Base-by-base conservation (phyloP, 1,140 invertebrate genomes). In the Pseudomyrmex concolor region DNA sequence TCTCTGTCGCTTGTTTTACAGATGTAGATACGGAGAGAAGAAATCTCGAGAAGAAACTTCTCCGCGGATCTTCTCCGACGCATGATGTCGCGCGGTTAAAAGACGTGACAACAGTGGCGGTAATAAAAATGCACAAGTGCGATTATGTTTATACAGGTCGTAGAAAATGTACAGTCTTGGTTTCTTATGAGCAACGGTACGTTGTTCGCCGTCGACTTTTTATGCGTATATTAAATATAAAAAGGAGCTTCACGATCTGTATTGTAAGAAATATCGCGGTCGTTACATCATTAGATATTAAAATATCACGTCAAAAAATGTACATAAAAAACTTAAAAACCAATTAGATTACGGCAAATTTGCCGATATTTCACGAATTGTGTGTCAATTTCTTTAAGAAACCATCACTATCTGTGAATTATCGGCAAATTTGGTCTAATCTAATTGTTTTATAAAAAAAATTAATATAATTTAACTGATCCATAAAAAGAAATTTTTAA, bases 81-180 rank as follows among this genome's bases (percentile, higher is more conserved):
- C 76, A 4, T 17, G 54, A 51, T 43, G 67, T 60, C 66, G 66
- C 55, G 43, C 66, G 76, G 57, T 80, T 80, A 70, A 80, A 19
- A 48, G 45, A 34, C 54, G 64, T 60, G 57, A 50, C 76, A 78
- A 80, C 66, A 80, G 66, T 77, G 73, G 73, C 64, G 22, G 70
- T n/a, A 22, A 22, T 22, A 43, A 50, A 59, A 60, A 55, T 70
- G 55, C 66, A 80, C 17, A 59, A 17, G 34, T 50, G 55, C 19
- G 19, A 68, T 78, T 77, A 77, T 13, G 43, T 51, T 10, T 54
- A 25, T 34, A 13, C 50, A 51, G 13, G 9, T 51, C 50, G 50
- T 80, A 85, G 72, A 85, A 86, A 86, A 86, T 72, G 66, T 67
- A 84, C 17, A 45, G 34, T 54, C 51, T 84, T 50, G 15, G n/a